Percentiles rank a stretch among this genome's conserved stretches.
Evolutionary conservation across 2,888 invertebrate species (phyloP).

Genomic region (Rotaria macrura): DNA sequence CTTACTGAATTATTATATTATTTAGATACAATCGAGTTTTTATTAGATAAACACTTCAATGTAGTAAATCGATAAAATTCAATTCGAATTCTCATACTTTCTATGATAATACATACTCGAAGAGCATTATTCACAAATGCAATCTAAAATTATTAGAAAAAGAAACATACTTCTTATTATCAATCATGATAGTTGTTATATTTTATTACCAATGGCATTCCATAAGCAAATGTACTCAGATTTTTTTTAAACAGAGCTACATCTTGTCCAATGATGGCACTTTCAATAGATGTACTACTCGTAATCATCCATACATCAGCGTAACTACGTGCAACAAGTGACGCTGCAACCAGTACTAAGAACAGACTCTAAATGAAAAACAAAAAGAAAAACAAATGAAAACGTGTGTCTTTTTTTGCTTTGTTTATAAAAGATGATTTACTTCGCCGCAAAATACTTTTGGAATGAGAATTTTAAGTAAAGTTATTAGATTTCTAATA

Average conservation of each 20-base stretch:
- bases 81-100: too few species aligned
- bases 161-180: not conserved
- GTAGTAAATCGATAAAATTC: too few species aligned
- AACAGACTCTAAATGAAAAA: constrained; percentile 37
- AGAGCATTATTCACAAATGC: constrained; percentile 82
- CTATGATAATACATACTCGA: constrained; percentile 60
- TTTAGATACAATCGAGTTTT: too few species aligned
- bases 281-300: constrained; percentile 82
- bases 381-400: too few species aligned
- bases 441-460: constrained; percentile 24
- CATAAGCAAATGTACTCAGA: constrained; percentile 66
- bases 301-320: constrained; percentile 96
- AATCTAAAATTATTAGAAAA: constrained; percentile 59
- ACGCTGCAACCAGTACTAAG: constrained; percentile 56
- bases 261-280: constrained; percentile 82
- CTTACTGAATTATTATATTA: too few species aligned
- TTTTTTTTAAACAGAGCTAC: constrained; percentile 63
- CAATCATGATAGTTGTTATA: not conserved
- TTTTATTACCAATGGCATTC: constrained; percentile 62
- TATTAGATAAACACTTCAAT: too few species aligned
- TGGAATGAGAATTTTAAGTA: constrained; percentile 30
- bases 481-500: constrained; percentile 16
- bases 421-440: too few species aligned
- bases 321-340: constrained; percentile 74
- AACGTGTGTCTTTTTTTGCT: too few species aligned